These are phyloP conservation scores for Deilephila porcellus DNA, from an alignment of 2,888 invertebrate species.

Conservation along the genomic window DNA sequence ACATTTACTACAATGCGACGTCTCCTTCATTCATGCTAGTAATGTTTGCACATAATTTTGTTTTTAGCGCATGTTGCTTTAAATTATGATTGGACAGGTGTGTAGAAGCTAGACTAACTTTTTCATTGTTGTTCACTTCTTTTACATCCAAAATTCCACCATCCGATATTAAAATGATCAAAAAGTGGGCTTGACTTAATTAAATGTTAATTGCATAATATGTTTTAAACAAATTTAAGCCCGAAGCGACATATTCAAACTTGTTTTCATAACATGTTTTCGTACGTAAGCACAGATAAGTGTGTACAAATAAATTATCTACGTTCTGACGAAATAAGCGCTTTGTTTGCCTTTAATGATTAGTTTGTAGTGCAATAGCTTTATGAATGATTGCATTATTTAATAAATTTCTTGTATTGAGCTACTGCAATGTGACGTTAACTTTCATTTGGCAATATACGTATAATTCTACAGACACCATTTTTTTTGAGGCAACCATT, in stretches of 20 bases:
- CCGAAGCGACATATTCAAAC: conserved; percentile 8
- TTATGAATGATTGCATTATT: background rate
- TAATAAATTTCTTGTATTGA: background rate
- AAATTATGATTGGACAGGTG: no score
- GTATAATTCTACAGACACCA: no score
- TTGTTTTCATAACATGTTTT: conserved; percentile 19
- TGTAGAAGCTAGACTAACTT: no score
- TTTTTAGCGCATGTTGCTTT: no score
- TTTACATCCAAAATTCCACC: no score
- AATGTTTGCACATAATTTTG: no score
- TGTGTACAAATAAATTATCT: conserved; percentile 19
- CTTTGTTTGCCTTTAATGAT: background rate
- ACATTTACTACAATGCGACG: no score
- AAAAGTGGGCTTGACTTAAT: no score
- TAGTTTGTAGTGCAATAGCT: background rate
- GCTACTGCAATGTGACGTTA: background rate
- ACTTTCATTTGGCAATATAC: background rate
- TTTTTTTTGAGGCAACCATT: no score
- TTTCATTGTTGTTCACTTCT: no score
- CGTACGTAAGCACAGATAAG: conserved; percentile 6
- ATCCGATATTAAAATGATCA: no score
- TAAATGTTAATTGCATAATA: background rate
- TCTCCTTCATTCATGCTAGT: no score
- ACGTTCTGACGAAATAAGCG: conserved; percentile 22
- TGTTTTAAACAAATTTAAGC: background rate